phyloP scores from a whole-genome alignment of 2,113 vertebrate species.

The Coracopsis vasa region DNA sequence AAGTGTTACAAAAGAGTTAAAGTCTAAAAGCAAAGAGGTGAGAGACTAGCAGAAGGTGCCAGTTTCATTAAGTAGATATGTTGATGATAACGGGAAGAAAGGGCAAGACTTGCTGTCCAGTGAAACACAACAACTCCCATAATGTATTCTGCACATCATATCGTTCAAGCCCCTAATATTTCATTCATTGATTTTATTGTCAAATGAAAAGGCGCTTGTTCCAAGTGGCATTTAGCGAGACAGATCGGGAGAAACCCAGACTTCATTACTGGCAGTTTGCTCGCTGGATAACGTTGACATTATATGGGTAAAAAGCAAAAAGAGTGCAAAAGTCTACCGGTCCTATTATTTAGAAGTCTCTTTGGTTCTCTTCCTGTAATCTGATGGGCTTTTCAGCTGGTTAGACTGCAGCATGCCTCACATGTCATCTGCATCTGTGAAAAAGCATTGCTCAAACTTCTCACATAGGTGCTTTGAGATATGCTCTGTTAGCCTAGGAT shows the following conservation, averaged over 20 bases:
- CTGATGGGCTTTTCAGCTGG: not conserved
- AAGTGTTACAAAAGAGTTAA: slow-evolving; percentile 25
- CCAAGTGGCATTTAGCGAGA: slow-evolving; percentile 80
- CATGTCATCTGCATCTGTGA: not conserved
- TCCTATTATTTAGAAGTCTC: not conserved
- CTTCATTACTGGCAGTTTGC: slow-evolving; percentile 68
- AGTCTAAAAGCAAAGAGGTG: slow-evolving; percentile 52
- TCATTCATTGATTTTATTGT: slow-evolving; percentile 84
- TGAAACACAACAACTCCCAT: slow-evolving; percentile 30
- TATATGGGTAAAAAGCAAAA: slow-evolving; percentile 23
- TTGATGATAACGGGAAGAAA: slow-evolving; percentile 48
- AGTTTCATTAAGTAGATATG: slow-evolving; percentile 63
- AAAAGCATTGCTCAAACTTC: not conserved
- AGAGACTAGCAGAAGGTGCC: slow-evolving; percentile 31
- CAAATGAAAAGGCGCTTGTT: slow-evolving; percentile 76
- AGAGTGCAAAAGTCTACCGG: not conserved
- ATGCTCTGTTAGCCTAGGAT: not conserved
- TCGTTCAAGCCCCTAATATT: slow-evolving; percentile 71
- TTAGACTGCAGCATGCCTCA: not conserved
- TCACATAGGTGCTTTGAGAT: not conserved
- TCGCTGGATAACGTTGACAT: slow-evolving; percentile 54
- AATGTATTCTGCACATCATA: slow-evolving; percentile 74
- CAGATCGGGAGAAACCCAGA: slow-evolving; percentile 65
- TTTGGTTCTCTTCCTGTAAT: not conserved
- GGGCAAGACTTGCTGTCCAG: slow-evolving; percentile 25